phyloP scores from a whole-genome alignment of 2,113 vertebrate genomes.

The Prionailurus viverrinus region DNA sequence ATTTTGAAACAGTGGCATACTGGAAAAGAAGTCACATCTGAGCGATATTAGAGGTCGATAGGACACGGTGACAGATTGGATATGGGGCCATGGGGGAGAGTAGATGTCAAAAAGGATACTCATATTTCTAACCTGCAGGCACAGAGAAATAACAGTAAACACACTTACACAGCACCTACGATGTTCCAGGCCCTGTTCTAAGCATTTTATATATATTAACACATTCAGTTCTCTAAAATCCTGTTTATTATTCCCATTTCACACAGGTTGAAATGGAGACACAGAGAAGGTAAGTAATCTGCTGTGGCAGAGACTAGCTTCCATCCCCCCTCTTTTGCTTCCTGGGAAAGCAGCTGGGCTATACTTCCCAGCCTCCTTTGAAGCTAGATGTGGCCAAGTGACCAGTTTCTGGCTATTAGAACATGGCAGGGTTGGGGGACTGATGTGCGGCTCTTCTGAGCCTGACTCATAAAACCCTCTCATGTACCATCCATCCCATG shows the following conservation, averaged over 20 bases:
- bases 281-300: not conserved
- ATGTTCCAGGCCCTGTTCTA: not conserved
- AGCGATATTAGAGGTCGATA: not conserved
- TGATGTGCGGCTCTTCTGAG: not conserved
- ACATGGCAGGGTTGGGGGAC: not conserved
- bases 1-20: not conserved
- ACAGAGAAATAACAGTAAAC: not conserved
- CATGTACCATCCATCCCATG: not conserved
- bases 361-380: not conserved
- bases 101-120: not conserved
- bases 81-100: rapidly evolving
- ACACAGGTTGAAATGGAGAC: not conserved
- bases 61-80: not conserved
- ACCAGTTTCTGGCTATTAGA: not conserved
- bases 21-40: not conserved
- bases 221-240: not conserved
- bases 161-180: rapidly evolving
- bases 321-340: not conserved
- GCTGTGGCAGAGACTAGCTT: no score
- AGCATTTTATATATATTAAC: not conserved
- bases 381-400: not conserved
- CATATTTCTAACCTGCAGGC: not conserved
- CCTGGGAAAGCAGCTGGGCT: not conserved
- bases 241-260: not conserved
- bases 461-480: not conserved